These are phyloP conservation scores for Sisor rabdophorus DNA, from an alignment of 2,113 vertebrate genomes.

Conservation along the genomic window DNA sequence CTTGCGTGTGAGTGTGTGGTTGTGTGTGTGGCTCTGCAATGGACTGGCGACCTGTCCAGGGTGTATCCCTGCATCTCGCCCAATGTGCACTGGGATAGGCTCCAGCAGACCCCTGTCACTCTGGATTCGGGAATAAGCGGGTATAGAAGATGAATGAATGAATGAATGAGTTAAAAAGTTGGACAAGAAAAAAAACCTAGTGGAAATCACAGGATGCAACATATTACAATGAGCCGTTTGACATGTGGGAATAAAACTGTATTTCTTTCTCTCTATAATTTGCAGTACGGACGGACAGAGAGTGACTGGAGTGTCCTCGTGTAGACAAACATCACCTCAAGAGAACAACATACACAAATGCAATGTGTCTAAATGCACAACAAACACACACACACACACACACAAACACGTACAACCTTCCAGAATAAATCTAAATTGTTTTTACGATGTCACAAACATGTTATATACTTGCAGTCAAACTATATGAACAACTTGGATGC, in stretches of 20 bases:
- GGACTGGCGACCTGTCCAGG: no score
- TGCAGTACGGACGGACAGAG: conserved; percentile 74
- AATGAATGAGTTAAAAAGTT: no score
- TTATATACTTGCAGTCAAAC: neutral
- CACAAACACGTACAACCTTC: neutral
- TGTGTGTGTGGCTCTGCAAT: no score
- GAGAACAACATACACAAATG: neutral
- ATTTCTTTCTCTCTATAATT: conserved; percentile 58
- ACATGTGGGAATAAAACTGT: neutral
- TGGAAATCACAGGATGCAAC: neutral
- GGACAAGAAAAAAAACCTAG: no score
- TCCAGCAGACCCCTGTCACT: no score
- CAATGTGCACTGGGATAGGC: no score
- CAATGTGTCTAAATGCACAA: neutral
- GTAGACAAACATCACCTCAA: conserved; percentile 47
- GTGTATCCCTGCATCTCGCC: no score
- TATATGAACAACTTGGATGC: no score
- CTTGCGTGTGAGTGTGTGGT: no score
- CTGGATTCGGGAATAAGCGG: no score
- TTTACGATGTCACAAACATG: neutral
- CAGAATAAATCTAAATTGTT: neutral
- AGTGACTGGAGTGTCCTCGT: conserved; percentile 71
- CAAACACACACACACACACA: conserved; percentile 15
- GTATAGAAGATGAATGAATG: no score
- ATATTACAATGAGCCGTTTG: no score